Evolutionary conservation across 2,797 vertebrate genomes (phyloP).

Genomic region (Acanthornis magna): DNA sequence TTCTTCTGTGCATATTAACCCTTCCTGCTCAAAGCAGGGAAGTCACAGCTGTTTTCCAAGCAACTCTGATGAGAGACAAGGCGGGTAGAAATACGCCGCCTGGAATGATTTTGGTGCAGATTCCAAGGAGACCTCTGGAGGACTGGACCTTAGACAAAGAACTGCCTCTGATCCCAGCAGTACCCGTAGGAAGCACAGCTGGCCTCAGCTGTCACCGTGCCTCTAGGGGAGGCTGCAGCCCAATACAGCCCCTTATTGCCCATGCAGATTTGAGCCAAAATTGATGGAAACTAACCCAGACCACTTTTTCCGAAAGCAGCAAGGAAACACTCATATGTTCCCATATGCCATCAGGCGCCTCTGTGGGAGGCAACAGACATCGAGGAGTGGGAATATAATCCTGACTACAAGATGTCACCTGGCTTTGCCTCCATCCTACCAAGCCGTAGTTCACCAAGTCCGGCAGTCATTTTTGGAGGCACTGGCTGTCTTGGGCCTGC

Average conservation of each 20-base stretch:
- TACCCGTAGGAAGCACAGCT: not conserved
- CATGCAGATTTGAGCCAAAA: not conserved
- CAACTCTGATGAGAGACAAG: not conserved
- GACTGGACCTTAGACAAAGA: not conserved
- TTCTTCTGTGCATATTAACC: not conserved
- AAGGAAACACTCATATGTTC: not conserved
- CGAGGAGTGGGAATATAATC: not conserved
- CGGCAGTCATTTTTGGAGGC: not conserved
- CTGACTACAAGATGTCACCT: not conserved
- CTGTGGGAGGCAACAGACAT: not conserved
- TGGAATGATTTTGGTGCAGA: not conserved
- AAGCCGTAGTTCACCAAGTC: not conserved
- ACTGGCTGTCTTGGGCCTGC: not conserved
- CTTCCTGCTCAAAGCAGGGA: not conserved
- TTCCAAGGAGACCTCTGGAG: not conserved
- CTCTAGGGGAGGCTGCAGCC: rapidly evolving
- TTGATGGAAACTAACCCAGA: not conserved
- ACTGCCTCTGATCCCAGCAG: not conserved
- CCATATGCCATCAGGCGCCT: rapidly evolving
- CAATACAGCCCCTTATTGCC: not conserved
- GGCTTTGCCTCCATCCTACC: not conserved
- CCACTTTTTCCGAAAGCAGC: not conserved
- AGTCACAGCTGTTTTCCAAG: not conserved
- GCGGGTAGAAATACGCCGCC: not conserved
- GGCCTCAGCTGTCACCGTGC: rapidly evolving